These are phyloP conservation scores for Aurelia aurita complex sp. Pacific DNA, from an alignment of 30 jellyfish, hydroid and myxozoan genomes.

Conservation along the genomic window DNA sequence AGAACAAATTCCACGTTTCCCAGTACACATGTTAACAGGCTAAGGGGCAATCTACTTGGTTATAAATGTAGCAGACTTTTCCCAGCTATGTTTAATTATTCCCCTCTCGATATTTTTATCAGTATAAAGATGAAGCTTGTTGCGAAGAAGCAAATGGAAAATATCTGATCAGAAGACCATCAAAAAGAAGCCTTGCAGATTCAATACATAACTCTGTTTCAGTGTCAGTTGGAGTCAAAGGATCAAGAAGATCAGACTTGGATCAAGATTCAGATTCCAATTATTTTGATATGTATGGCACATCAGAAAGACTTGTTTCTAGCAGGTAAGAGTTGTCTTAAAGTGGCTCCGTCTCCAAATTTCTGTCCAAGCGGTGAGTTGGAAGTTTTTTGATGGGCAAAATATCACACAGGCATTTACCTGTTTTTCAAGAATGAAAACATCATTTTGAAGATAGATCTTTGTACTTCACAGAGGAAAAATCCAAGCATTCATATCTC, in stretches of 20 bases:
- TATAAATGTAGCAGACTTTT: not conserved
- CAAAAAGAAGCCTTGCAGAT: conserved; percentile 79
- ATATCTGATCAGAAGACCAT: conserved; percentile 74
- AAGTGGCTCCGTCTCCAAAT: too few species aligned
- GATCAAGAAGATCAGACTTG: conserved; percentile 55
- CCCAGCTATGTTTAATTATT: not conserved
- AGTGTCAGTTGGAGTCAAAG: conserved; percentile 40
- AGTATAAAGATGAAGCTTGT: conserved; percentile 59
- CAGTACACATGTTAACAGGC: too few species aligned
- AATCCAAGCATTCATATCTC: too few species aligned
- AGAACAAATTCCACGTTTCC: too few species aligned
- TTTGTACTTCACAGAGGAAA: too few species aligned
- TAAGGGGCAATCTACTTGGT: not conserved
- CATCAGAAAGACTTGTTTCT: conserved; percentile 52
- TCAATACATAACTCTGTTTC: conserved; percentile 49
- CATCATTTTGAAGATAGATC: too few species aligned
- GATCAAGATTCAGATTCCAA: conserved; percentile 78
- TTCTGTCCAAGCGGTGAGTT: too few species aligned
- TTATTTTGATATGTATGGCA: conserved; percentile 92
- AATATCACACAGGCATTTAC: too few species aligned
- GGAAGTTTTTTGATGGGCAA: too few species aligned
- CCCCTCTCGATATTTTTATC: not conserved
- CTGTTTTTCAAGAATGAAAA: too few species aligned
- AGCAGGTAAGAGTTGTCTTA: conserved; percentile 12
- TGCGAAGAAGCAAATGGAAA: conserved; percentile 67